Conservation (phyloP, 2,888 invertebrate genomes). For the Hyalella azteca region DNA sequence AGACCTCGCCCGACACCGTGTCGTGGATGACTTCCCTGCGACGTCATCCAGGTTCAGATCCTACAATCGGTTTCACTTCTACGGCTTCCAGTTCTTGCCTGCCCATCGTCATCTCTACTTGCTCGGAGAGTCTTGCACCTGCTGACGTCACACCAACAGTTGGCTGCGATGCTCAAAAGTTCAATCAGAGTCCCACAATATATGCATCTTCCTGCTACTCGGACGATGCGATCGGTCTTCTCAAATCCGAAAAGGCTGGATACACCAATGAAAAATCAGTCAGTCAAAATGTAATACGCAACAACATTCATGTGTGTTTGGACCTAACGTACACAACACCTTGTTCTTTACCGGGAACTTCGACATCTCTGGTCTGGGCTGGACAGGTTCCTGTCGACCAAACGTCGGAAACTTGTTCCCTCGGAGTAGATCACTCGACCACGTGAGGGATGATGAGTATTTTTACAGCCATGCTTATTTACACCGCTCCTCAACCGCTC, state of each 20-base stretch:
- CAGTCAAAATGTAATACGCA: no score
- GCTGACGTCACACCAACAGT: no score
- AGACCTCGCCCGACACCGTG: not conserved
- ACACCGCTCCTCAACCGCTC: no score
- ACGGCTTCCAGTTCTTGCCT: not conserved
- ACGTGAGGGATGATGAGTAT: not conserved
- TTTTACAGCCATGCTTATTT: no score
- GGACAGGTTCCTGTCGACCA: not conserved
- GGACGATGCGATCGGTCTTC: no score
- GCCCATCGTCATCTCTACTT: no score
- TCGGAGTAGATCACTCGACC: not conserved
- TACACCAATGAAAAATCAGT: no score
- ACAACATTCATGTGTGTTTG: not conserved
- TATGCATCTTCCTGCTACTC: no score
- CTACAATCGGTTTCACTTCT: not conserved
- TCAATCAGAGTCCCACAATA: no score
- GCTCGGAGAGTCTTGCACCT: no score
- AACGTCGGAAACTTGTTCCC: not conserved
- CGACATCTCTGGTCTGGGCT: not conserved
- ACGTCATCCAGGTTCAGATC: not conserved
- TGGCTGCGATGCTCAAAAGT: no score
- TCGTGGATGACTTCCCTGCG: not conserved
- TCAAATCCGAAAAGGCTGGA: no score
- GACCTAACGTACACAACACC: constrained; percentile 1
- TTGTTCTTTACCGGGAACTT: not conserved